Evolutionary conservation across 2,797 vertebrate species (phyloP), one percentile per base, ranked within the genome.

Genomic region (Crenuchus spilurus): DNA sequence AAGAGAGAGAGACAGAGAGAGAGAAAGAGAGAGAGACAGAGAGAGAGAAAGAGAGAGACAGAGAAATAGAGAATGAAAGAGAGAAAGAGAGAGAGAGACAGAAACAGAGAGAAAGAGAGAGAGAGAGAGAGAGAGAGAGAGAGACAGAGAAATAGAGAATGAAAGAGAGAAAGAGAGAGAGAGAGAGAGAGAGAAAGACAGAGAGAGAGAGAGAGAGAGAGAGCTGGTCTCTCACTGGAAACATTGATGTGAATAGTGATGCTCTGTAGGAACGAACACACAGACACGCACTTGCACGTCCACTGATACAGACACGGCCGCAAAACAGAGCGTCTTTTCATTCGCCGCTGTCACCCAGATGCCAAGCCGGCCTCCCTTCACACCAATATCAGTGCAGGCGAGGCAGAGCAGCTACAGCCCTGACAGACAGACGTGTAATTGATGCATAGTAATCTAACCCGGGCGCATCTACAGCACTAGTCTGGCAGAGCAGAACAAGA

Each of bases 381-480:
- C 18, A 22, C 44, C 9, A 51, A n/a, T 14, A 6, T 16, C 11
- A 6, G 30, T 33, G n/a, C 11, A 3, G 18, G 24, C 14, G 24
- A 54, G 24, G 51, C 10, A n/a, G 22, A 30, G 1, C 54, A 37
- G 20, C 41, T 24, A 3, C 30, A 22, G 58, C 60, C 66, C 64
- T 66, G 71, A 76, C 49, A 72, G 68, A 76, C 68, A 48, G 46
- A 48, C 46, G 11, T 9, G 18, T 48, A 48, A 48, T 48, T 48
- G 46, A 48, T 48, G 46, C 46, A 70, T 52, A 51, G 58, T 76
- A 76, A 70, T 76, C 58, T 76, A 55, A 63, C 58, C 39, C 64
- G 24, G 1, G 65, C 66, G 54, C 69, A 70, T 70, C 73, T 63
- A 44, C 13, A 75, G 33, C 74, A 48, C 18, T 9, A 48, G 46